A percentile compares a stretch with the other conserved stretches of the same genome.
These are phyloP conservation scores for Tipula helvola DNA, from an alignment of 2,888 invertebrate species.

Conservation along the genomic window DNA sequence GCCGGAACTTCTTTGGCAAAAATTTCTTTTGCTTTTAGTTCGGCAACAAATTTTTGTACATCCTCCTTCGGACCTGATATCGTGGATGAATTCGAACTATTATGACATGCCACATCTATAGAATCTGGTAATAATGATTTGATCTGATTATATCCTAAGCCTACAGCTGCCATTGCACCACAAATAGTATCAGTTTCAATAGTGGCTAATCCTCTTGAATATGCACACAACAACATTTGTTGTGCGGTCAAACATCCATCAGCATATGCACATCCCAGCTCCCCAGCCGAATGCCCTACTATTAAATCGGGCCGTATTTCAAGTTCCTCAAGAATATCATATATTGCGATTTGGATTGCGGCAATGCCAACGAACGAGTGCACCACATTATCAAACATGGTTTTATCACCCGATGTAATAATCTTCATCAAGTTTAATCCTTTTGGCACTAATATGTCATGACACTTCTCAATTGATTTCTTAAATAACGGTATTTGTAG, in stretches of 20 bases:
- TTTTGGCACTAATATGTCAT: constrained; percentile 42
- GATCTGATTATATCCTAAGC: constrained; percentile 46
- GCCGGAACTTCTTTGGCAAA: constrained; percentile 76
- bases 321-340: constrained; percentile 46
- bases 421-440: constrained; percentile 52
- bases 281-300: constrained; percentile 88
- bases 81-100: constrained; percentile 74
- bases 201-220: constrained; percentile 67
- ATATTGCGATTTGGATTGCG: constrained; percentile 48
- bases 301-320: constrained; percentile 60
- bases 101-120: constrained; percentile 80
- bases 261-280: constrained; percentile 89
- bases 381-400: constrained; percentile 49
- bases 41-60: constrained; percentile 50
- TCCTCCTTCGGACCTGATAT: constrained; percentile 72
- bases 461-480: constrained; percentile 50
- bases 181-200: constrained; percentile 53
- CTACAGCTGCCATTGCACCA: constrained; percentile 85
- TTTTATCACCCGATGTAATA: constrained; percentile 47
- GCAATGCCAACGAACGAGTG: constrained; percentile 64
- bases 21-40: constrained; percentile 54
- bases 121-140: constrained; percentile 51
- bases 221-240: constrained; percentile 73
- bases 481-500: constrained; percentile 63
- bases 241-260: constrained; percentile 83